phyloP scores from a whole-genome alignment of 2,113 vertebrate genomes.

The Triplophysa siluroides region DNA sequence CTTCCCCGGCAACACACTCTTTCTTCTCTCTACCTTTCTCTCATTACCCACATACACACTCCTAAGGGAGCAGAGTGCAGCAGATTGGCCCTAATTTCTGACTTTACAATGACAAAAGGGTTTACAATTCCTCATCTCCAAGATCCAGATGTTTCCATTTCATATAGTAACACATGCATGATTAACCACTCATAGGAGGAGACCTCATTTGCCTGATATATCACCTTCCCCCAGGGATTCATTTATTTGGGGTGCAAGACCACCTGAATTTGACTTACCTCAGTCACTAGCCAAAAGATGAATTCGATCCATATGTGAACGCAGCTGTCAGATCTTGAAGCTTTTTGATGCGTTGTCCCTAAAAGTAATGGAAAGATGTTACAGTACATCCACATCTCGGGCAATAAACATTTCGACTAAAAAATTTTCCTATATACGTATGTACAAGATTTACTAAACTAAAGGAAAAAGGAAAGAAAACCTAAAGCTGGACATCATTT shows the following conservation, averaged over 20 bases:
- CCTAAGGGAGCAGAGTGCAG: neutral
- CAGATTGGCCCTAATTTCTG: slow-evolving; percentile 65
- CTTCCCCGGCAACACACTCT: slow-evolving; percentile 39
- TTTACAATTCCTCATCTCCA: slow-evolving; percentile 66
- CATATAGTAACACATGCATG: slow-evolving; percentile 24
- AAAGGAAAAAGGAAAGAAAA: neutral
- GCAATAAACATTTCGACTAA: neutral
- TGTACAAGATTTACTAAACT: neutral
- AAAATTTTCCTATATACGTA: no score
- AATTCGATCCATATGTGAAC: slow-evolving; percentile 12
- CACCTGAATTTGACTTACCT: slow-evolving; percentile 36
- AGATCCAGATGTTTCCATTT: slow-evolving; percentile 57
- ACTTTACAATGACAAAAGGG: slow-evolving; percentile 67
- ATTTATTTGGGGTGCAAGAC: slow-evolving; percentile 24
- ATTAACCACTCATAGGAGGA: slow-evolving; percentile 32
- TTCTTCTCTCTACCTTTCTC: slow-evolving; percentile 43
- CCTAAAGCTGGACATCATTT: neutral
- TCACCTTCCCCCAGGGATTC: slow-evolving; percentile 10
- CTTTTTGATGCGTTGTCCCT: neutral
- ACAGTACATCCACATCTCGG: neutral
- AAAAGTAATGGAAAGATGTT: slow-evolving; percentile 6
- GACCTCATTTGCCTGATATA: slow-evolving; percentile 34
- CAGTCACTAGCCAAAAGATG: slow-evolving; percentile 11
- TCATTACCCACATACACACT: neutral
- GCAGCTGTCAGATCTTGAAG: slow-evolving; percentile 18